Evolutionary conservation across 2,113 vertebrate species (phyloP).

Genomic region (Sula dactylatra): DNA sequence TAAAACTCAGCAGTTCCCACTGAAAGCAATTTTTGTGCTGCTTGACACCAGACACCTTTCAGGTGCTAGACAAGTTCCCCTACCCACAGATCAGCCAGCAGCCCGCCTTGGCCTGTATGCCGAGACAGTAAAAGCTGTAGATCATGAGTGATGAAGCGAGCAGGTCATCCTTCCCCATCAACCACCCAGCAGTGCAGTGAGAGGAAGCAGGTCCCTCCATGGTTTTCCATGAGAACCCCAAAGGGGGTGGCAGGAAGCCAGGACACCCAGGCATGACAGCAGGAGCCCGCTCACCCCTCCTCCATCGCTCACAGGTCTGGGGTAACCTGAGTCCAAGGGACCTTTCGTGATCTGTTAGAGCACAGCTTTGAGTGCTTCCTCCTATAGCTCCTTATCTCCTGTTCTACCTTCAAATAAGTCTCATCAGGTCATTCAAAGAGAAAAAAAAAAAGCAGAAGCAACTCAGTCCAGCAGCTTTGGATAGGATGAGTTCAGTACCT

Average conservation of each 20-base stretch:
- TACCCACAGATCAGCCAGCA: rapidly evolving
- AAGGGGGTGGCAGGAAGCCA: not conserved
- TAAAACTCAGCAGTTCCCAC: not conserved
- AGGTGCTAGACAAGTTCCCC: not conserved
- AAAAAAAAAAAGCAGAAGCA: not conserved
- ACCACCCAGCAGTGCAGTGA: not conserved
- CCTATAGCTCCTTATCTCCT: not conserved
- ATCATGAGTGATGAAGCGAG: not conserved
- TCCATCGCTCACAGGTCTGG: not conserved
- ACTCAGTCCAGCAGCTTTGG: not conserved
- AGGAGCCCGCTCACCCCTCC: not conserved
- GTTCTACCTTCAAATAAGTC: not conserved
- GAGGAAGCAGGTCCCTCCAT: not conserved
- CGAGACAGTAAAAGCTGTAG: not conserved
- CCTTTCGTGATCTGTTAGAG: not conserved
- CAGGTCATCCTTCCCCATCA: too few species aligned
- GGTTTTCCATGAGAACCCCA: not conserved
- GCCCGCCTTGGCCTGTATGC: not conserved
- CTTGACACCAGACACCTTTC: not conserved
- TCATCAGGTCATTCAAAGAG: not conserved
- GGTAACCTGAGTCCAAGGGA: rapidly evolving
- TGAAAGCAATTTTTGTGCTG: not conserved
- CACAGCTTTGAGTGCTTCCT: not conserved
- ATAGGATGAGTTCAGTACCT: not conserved
- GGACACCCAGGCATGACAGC: not conserved